Base-by-base conservation (phyloP, 2,797 vertebrate genomes). In the Gephyroberyx darwinii region DNA sequence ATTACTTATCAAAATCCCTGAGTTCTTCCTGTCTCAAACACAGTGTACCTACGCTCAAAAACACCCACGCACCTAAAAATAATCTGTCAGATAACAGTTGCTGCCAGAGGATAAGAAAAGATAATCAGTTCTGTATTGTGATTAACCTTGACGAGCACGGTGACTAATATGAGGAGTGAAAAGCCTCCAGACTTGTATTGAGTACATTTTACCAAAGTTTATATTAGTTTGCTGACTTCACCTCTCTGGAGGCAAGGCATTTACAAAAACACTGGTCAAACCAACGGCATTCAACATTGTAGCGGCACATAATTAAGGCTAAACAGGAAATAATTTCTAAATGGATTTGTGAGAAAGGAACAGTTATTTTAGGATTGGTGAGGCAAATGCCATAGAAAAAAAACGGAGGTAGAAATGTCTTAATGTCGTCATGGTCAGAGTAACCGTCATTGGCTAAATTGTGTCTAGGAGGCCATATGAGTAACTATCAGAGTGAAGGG, bases 101-200 rank as follows among this genome's bases (percentile, higher is more conserved):
- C 56, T 37, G 73, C 55, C 17, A 59, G 31, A 71, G 48, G 33
- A 57, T 7, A 58, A 2, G n/a, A 53, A 72, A 82, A 53, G 26
- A 4, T 0, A 69, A 71, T 71, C 33, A 58, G 17, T 68, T 71
- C 3, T 54, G 60, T 54, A 52, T 52, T 47, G 62, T 45, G 61
- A 60, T 54, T 71, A 64, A 71, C 52, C 22, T 45, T 8, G 4
- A 22, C 37, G 51, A 61, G 47, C 13, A 43, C 33, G 62, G 61
- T 53, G 64, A 65, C 37, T 47, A 66, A 55, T 22, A 55, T 26
- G 37, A 48, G 2, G 9, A 31, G 19, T 22, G 17, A 19, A 71
- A 45, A 43, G 33, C 19, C 22, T 52, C 64, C 7, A 33, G 45
- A 14, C 41, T 7, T 10, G 1, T 39, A 35, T 50, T 53, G 8